Evolutionary conservation across 2,888 invertebrate species (phyloP), one percentile per base, ranked within the genome.

Genomic region (Stegophylla sp.): DNA sequence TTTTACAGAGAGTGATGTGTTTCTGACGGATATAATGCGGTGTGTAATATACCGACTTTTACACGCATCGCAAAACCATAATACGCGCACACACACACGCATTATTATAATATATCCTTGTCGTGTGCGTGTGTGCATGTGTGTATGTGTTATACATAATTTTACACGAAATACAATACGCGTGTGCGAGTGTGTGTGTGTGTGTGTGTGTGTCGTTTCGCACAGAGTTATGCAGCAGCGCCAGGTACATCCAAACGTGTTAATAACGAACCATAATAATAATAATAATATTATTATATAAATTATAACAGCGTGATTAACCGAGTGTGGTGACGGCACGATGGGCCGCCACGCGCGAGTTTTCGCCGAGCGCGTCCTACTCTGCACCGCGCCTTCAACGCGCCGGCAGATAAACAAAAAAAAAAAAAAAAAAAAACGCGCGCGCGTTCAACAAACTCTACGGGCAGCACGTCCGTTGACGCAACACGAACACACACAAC

Each of bases 251-350:
- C n/a, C n/a, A n/a, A 20, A 56, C 10, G 56, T 56, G 56, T 56
- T 56, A 56, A 56, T 53, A 53, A 53, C 23, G 20, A 56, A 56
- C 56, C 12, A 23, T 23, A 56, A n/a, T n/a, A n/a, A n/a, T n/a
- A n/a, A n/a, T n/a, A n/a, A n/a, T n/a, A n/a, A n/a, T 56, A 56
- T 12, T 56, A 34, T 12, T 56, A n/a, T n/a, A n/a, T n/a, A n/a
- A n/a, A n/a, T n/a, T n/a, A 56, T 56, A 56, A 56, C 20, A 56
- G 56, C 12, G 20, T 56, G 20, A 56, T 56, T 56, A 56, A 56
- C 56, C 23, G 12, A 3, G n/a, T 20, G 9, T 7, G 20, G 56
- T 56, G 56, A 56, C 23, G 56, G 23, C 23, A 10, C 20, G 5
- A 23, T 20, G 56, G 1, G 20, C 56, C 5, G 20, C 5, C 56